Evolutionary conservation across 2,113 vertebrate species (phyloP), one percentile per base, ranked within the genome.

Genomic region (Rattus rattus): DNA sequence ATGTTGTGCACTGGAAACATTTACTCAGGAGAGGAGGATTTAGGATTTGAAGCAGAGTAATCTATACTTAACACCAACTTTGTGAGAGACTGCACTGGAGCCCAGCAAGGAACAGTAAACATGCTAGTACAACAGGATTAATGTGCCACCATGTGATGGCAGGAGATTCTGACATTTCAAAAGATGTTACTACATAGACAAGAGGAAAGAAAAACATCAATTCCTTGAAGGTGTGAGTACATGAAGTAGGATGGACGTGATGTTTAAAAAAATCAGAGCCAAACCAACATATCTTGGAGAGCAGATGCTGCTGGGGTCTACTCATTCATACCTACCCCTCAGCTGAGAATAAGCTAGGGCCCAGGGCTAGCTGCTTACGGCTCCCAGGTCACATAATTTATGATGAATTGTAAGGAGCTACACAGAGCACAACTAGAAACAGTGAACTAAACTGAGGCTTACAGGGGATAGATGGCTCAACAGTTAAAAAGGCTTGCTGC

Each of bases 131-230:
- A 90, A 49, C n/a, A 43, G 39, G 1, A 81, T 61, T 84, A 65
- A 75, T 7, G 43, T 17, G 87, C 93, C 33, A 3, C 67, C 1
- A 10, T 7, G 54, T 67, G 84, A 95, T 1, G 72, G 0, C 61
- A 75, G 81, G 70, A 96, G 95, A 90, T 24, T 28, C 97, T 98
- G 97, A 97, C 96, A 96, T 96, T 98, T 97, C 95, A 91, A 97
- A 97, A 86, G 75, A 69, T 96, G 92, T 91, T 70, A 19, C 92
- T 93, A 96, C 96, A 95, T 54, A 93, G 77, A 65, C 63, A 69
- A 28, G 85, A 91, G 94, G 90, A 93, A 91, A 91, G 90, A 47
- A 81, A 93, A 81, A 93, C 80, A 84, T 49, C 95, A 91, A 39
- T 84, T 90, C 81, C 86, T 91, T 2, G 0, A 76, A 88, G 72